A percentile compares a stretch with the other conserved stretches of the same genome.
Conservation (phyloP, 2,888 invertebrate genomes). For the Catocala fraxini region DNA sequence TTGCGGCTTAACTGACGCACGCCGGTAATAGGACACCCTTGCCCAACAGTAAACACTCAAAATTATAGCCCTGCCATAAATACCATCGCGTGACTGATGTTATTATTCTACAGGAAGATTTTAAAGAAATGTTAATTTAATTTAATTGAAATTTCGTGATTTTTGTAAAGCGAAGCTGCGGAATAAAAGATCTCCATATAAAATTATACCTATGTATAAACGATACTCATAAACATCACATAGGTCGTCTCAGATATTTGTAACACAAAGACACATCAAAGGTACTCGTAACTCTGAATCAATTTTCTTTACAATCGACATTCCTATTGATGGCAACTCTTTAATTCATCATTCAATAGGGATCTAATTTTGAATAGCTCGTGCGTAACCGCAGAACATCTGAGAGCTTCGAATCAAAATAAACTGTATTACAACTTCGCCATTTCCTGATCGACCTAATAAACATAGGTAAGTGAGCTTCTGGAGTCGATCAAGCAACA, state of each 20-base stretch:
- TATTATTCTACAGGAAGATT: conserved; percentile 36
- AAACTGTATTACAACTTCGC: conserved; percentile 68
- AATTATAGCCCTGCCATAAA: conserved; percentile 63
- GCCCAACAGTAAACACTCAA: conserved; percentile 52
- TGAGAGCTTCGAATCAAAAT: conserved; percentile 65
- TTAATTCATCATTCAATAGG: conserved; percentile 53
- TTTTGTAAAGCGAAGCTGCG: neutral
- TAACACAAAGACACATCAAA: conserved; percentile 39
- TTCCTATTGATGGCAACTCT: conserved; percentile 38
- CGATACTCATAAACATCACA: neutral
- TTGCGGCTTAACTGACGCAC: conserved; percentile 63
- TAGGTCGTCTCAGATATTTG: neutral
- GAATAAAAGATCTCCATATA: neutral
- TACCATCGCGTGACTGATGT: conserved; percentile 58
- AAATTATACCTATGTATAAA: no score
- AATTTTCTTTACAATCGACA: conserved; percentile 16
- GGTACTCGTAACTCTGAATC: conserved; percentile 13
- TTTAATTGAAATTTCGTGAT: neutral
- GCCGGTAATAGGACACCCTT: conserved; percentile 51
- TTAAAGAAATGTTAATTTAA: conserved; percentile 2
- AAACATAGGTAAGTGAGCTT: conserved; percentile 71
- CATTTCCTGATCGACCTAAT: conserved; percentile 80
- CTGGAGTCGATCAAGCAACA: conserved; percentile 77
- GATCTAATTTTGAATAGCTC: conserved; percentile 48
- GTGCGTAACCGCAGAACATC: conserved; percentile 43